Evolutionary conservation across 2,113 vertebrate genomes (phyloP), one percentile per base, ranked within the genome.

Genomic region (Heterotis niloticus): DNA sequence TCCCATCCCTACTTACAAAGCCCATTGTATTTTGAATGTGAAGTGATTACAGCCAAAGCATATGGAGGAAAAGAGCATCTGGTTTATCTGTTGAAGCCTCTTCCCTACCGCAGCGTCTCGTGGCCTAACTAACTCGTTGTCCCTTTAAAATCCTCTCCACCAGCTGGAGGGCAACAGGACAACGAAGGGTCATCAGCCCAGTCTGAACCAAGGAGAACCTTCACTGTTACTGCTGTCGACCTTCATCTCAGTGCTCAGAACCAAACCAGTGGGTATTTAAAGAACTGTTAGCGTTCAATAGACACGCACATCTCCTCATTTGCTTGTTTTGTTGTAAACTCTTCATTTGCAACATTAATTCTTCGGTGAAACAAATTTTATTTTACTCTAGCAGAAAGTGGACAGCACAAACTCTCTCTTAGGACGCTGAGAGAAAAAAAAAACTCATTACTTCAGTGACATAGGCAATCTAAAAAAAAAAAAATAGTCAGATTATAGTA

Each of bases 1-100:
- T 89, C 92, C 92, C 91, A 87, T 88, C 91, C 92, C 91, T 91
- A 91, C 85, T 87, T 92, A 93, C 90, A 88, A 87, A 84, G 86
- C 79, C 81, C 69, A 84, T 84, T 85, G 75, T 67, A 0, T 82
- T 82, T 82, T 81, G 70, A 73, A 83, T 83, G 82, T 81, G 77
- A 82, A 88, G 84, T 88, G 82, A 83, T 83, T 75, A 77, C 86
- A 87, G 86, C 72, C 87, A 89, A 88, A 89, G 76, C 82, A 86
- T 79, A 79, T 74, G 75, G 83, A 90, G 83, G 81, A 87, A 87
- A 89, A 68, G n/a, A 74, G 26, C 28, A 75, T 62, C 51, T 84
- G 80, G 84, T 85, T 84, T 77, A 75, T 84, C 82, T 79, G 68
- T 71, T 29, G 66, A 44, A 60, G 52, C 54, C 52, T 70, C 26